Base-by-base conservation (phyloP, 2,797 vertebrate species). In the Eptatretus atami region DNA sequence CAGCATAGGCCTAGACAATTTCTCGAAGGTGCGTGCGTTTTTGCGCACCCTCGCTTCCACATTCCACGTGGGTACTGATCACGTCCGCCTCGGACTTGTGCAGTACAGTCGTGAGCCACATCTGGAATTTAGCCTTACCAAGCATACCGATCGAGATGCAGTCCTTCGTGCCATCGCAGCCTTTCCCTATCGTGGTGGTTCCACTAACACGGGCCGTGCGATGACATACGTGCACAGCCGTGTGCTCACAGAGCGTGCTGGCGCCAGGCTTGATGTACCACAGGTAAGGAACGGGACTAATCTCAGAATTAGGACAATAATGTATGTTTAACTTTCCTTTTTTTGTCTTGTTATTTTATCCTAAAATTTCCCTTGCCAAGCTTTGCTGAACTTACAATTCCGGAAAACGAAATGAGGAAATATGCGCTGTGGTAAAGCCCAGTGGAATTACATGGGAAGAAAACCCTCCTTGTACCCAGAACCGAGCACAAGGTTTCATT, bases 111-210 rank as follows among this genome's bases (percentile, higher is more conserved):
- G 87, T 68, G 86, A 95, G 70, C 81, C 88, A 53, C 73, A 85
- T 73, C 84, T 84, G 1, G 92, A 98, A 73, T 98, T 98, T 72
- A 77, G 80, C 69, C 75, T 98, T 70, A 82, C 88, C 75, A 81
- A 77, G 66, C 84, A 83, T 71, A 78, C 78, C 13, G 77, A 76
- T 71, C 76, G 83, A 66, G 74, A 75, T 54, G 78, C 79, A 0
- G 81, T 87, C 71, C 77, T 96, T 67, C 78, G 79, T 63, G 92
- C 83, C 6, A 80, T 98, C 67, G 78, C 82, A 71, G 79, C 69
- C 12, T 96, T 98, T 71, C 92, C 92, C 10, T 98, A 96, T 70
- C 79, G 92, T 63, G 92, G 92, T 15, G 92, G 92, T 66, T 98
- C 88, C 70, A 98, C 92, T 25, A 98, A 98, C 74, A 98, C 92